Percentiles rank a stretch among this genome's conserved stretches.
Conservation (phyloP, 2,113 vertebrate species). For the Circaetus cinerascens region DNA sequence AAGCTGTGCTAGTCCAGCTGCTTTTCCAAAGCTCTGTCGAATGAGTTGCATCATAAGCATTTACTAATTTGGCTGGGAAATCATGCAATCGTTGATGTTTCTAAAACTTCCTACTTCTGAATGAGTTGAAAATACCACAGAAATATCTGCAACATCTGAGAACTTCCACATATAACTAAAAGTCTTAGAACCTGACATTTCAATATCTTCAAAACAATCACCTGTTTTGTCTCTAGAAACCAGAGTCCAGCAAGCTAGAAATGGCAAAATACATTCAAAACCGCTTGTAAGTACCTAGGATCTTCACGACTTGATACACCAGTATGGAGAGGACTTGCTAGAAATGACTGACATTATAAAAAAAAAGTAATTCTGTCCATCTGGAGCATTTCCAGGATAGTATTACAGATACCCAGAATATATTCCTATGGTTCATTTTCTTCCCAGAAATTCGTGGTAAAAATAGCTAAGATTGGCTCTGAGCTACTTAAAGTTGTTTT, state of each 20-base stretch:
- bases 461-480: not conserved
- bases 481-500: not conserved
- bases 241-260: not conserved
- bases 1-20: not conserved
- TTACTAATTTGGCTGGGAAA: not conserved
- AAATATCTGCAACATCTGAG: not conserved
- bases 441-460: constrained; percentile 8
- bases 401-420: not conserved
- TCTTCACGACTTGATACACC: not conserved
- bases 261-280: not conserved
- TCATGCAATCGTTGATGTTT: not conserved
- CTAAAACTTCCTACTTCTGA: not conserved
- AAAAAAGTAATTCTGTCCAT: not conserved
- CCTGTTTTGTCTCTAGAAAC: not conserved
- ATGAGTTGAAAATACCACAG: not conserved
- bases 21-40: not conserved
- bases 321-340: not conserved
- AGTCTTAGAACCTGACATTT: not conserved
- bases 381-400: not conserved
- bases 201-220: not conserved
- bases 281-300: not conserved
- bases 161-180: not conserved
- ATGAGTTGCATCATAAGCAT: not conserved
- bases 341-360: not conserved
- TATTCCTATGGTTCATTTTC: not conserved